Percentiles rank a stretch among this genome's conserved stretches.
Evolutionary conservation across 2,888 invertebrate species (phyloP).

Genomic region (Sminthurides aquaticus): DNA sequence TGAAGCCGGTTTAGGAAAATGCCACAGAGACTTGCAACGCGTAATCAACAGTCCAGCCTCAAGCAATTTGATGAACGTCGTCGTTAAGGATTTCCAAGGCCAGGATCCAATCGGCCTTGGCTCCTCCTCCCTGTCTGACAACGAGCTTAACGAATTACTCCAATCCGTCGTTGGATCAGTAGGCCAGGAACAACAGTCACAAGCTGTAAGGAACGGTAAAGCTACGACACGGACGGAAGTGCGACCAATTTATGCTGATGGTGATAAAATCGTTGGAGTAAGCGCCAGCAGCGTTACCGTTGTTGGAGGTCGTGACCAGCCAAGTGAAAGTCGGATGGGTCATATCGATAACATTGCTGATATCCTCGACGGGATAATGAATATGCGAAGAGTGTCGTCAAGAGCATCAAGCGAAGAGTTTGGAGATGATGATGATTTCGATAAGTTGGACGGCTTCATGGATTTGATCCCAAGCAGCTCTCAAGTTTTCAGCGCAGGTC

Average conservation of each 20-base stretch:
- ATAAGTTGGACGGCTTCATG: slow-evolving; percentile 42
- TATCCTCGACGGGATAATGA: slow-evolving; percentile 40
- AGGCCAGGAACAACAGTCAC: neutral
- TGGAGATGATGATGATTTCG: slow-evolving; percentile 42
- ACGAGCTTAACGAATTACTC: slow-evolving; percentile 15
- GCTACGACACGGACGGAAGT: slow-evolving; percentile 27
- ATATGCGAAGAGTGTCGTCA: slow-evolving; percentile 9
- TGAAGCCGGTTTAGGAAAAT: slow-evolving; percentile 40
- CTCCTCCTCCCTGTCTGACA: slow-evolving; percentile 16
- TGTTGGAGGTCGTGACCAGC: slow-evolving; percentile 17
- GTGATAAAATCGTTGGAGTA: slow-evolving; percentile 34
- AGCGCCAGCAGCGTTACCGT: slow-evolving; percentile 33
- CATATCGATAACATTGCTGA: slow-evolving; percentile 33
- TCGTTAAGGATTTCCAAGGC: slow-evolving; percentile 17
- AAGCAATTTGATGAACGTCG: slow-evolving; percentile 16
- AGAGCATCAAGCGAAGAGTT: slow-evolving; percentile 26
- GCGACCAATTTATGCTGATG: slow-evolving; percentile 35
- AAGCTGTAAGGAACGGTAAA: neutral
- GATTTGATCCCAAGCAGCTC: slow-evolving; percentile 42
- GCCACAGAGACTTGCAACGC: slow-evolving; percentile 45
- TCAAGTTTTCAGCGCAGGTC: slow-evolving; percentile 20
- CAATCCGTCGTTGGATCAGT: slow-evolving; percentile 11
- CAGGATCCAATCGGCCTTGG: slow-evolving; percentile 9
- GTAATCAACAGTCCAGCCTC: slow-evolving; percentile 44
- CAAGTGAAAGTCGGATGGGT: slow-evolving; percentile 11